These are phyloP conservation scores for Aricia agestis DNA, from an alignment of 1,140 invertebrate genomes.

Conservation along the genomic window DNA sequence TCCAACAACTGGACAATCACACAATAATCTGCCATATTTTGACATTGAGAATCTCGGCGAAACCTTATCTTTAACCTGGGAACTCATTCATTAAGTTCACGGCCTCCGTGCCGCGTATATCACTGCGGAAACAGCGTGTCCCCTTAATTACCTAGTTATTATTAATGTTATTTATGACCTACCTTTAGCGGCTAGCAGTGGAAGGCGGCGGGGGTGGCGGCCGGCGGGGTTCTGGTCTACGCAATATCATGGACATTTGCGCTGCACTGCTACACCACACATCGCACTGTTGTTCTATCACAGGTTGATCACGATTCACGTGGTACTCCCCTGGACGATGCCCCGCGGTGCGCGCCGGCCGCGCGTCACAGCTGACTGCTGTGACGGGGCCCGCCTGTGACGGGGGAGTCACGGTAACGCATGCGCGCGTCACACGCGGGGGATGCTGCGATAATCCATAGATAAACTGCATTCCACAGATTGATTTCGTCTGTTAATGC, in stretches of 20 bases:
- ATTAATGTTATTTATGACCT: not conserved
- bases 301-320: not conserved
- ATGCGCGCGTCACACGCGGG: slow-evolving; percentile 31
- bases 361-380: slow-evolving; percentile 51
- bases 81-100: not conserved
- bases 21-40: too few relatives aligned
- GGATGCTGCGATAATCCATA: slow-evolving; percentile 21
- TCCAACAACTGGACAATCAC: too few relatives aligned
- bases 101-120: not conserved
- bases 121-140: not conserved
- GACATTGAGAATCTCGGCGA: too few relatives aligned
- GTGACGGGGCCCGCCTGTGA: slow-evolving; percentile 23
- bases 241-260: not conserved
- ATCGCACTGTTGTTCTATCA: not conserved
- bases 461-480: not conserved
- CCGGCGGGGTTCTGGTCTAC: not conserved
- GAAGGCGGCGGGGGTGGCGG: not conserved
- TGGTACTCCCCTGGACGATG: too few relatives aligned
- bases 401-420: slow-evolving; percentile 31
- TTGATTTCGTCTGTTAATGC: not conserved
- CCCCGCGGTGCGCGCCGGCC: slow-evolving; percentile 27
- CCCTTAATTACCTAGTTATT: not conserved
- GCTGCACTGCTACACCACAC: not conserved
- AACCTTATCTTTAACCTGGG: not conserved
- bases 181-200: not conserved